Percentiles rank a stretch among this genome's conserved stretches.
phyloP scores from a whole-genome alignment of 2,888 invertebrate genomes.

The Podotricha telesiphe region DNA sequence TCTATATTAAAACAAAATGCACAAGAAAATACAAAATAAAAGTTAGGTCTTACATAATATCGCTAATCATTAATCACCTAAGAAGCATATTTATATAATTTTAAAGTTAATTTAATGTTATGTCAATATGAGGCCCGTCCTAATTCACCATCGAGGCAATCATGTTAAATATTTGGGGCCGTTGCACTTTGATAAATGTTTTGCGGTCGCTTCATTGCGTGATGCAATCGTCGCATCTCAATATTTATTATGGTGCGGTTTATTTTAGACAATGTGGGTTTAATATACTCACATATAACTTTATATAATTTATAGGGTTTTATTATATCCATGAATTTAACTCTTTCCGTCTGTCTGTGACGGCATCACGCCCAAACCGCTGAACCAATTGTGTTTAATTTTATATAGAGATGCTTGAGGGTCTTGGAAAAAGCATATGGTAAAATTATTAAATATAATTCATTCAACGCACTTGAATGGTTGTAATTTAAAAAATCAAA shows the following conservation, averaged over 20 bases:
- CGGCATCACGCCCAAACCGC: too few species aligned
- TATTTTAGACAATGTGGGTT: conserved; percentile 17
- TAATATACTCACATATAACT: not conserved
- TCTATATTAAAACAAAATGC: too few species aligned
- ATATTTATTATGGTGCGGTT: conserved; percentile 27
- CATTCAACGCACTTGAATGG: not conserved
- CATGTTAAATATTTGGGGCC: conserved; percentile 61
- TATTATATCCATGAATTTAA: too few species aligned
- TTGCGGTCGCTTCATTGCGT: conserved; percentile 57
- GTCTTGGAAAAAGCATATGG: not conserved
- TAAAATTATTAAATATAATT: too few species aligned
- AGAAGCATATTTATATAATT: not conserved
- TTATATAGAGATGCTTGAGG: too few species aligned
- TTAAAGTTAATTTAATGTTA: not conserved
- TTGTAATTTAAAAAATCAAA: not conserved
- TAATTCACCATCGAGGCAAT: conserved; percentile 57
- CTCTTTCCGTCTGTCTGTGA: too few species aligned
- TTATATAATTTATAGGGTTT: too few species aligned
- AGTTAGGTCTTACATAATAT: too few species aligned
- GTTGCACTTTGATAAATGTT: conserved; percentile 66
- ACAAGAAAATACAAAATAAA: too few species aligned
- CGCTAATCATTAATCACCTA: too few species aligned
- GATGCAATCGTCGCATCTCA: conserved; percentile 31
- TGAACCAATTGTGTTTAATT: too few species aligned
- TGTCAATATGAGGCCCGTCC: conserved; percentile 5